phyloP scores from a whole-genome alignment of 2,888 invertebrate genomes.

The Cerceris ruficornis region DNA sequence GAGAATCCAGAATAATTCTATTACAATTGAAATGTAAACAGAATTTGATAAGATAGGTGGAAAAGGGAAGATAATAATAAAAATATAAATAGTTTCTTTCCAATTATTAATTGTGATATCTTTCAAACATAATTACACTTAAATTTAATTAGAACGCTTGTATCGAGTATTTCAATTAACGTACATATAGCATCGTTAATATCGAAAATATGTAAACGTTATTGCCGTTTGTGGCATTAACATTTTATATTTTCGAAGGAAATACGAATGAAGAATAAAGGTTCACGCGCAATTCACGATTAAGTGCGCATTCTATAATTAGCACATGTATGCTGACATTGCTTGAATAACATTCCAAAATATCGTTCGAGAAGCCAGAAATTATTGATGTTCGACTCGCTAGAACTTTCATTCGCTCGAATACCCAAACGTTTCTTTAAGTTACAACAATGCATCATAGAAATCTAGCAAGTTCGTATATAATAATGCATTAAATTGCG shows the following conservation, averaged over 20 bases:
- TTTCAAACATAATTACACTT: neutral
- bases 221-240: constrained; percentile 26
- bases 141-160: neutral
- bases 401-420: neutral
- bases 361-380: constrained; percentile 34
- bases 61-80: constrained; percentile 1
- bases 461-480: too few relatives aligned
- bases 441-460: neutral
- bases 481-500: too few relatives aligned
- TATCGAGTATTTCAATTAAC: too few relatives aligned
- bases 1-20: neutral
- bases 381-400: constrained; percentile 23
- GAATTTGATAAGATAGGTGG: constrained; percentile 9
- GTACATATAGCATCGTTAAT: too few relatives aligned
- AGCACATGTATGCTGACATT: constrained; percentile 36
- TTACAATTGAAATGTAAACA: neutral
- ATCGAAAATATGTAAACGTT: neutral
- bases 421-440: neutral
- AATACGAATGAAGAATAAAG: constrained; percentile 12
- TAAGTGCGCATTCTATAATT: constrained; percentile 48
- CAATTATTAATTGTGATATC: neutral
- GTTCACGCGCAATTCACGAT: constrained; percentile 38
- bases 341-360: constrained; percentile 31
- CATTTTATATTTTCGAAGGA: constrained; percentile 1
- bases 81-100: constrained; percentile 2